These are phyloP conservation scores for Acleris sparsana DNA, from an alignment of 2,888 invertebrate genomes.

Conservation along the genomic window DNA sequence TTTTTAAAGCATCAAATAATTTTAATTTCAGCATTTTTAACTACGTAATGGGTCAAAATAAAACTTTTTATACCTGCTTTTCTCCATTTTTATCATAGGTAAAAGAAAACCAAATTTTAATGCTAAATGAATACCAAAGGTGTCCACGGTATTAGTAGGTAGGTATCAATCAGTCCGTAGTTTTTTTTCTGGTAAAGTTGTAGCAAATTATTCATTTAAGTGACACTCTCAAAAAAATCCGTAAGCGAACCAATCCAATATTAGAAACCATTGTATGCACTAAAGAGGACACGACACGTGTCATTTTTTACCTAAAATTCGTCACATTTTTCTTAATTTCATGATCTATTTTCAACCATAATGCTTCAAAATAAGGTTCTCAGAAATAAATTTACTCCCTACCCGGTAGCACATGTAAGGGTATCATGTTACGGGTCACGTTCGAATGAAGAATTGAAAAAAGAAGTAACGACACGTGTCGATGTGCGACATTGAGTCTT, in stretches of 20 bases:
- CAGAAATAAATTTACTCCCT: slow-evolving; percentile 54
- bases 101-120: too few relatives aligned
- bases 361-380: slow-evolving; percentile 37
- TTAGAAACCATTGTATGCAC: slow-evolving; percentile 18
- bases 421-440: slow-evolving; percentile 64
- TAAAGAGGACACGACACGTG: slow-evolving; percentile 26
- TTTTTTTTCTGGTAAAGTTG: neutral
- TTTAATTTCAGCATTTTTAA: too few relatives aligned
- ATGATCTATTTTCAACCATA: slow-evolving; percentile 9
- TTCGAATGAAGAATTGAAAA: slow-evolving; percentile 24
- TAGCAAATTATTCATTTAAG: neutral
- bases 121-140: too few relatives aligned
- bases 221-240: slow-evolving; percentile 7
- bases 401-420: slow-evolving; percentile 59
- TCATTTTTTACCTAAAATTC: slow-evolving; percentile 13
- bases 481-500: neutral
- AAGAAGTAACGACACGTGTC: slow-evolving; percentile 13
- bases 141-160: too few relatives aligned
- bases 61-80: too few relatives aligned
- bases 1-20: too few relatives aligned
- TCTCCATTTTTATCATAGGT: too few relatives aligned
- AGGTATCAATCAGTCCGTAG: neutral
- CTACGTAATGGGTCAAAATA: too few relatives aligned
- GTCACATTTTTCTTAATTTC: slow-evolving; percentile 5
- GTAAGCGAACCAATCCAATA: slow-evolving; percentile 10